These are phyloP conservation scores for Percopsis transmontana DNA, from an alignment of 2,113 vertebrate genomes.

Conservation along the genomic window DNA sequence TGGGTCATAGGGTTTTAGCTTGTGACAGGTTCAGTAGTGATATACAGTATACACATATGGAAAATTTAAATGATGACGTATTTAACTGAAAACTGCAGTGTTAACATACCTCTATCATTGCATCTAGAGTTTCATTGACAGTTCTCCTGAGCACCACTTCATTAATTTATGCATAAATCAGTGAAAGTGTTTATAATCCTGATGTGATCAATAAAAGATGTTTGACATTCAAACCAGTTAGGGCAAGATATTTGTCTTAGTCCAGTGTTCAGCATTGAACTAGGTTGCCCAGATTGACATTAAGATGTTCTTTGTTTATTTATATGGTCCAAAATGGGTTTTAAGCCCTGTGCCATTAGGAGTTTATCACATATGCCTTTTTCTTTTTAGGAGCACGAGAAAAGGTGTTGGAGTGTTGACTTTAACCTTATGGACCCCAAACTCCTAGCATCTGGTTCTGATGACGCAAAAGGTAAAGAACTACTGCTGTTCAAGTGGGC, in stretches of 20 bases:
- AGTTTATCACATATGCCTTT: not conserved
- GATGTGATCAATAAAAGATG: not conserved
- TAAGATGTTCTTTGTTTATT: no score
- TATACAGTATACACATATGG: no score
- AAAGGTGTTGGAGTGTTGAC: slow-evolving; percentile 98
- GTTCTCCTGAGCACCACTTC: not conserved
- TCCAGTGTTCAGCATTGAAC: no score
- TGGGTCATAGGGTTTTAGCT: no score
- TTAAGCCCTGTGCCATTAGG: not conserved
- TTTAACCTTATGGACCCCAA: slow-evolving; percentile 99
- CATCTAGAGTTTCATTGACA: not conserved
- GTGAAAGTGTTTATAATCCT: not conserved
- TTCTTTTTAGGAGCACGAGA: slow-evolving; percentile 90
- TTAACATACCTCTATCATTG: not conserved
- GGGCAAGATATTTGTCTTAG: no score
- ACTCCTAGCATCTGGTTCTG: slow-evolving; percentile 96
- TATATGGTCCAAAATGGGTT: no score
- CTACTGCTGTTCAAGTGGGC: no score
- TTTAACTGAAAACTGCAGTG: no score
- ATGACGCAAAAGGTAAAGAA: slow-evolving; percentile 95
- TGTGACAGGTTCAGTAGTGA: no score
- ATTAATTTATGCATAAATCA: not conserved
- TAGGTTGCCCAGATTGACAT: no score
- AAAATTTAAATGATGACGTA: no score
- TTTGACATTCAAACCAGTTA: no score